Conservation (phyloP, 2,797 vertebrate genomes). For the Arrhamphus sclerolepis region DNA sequence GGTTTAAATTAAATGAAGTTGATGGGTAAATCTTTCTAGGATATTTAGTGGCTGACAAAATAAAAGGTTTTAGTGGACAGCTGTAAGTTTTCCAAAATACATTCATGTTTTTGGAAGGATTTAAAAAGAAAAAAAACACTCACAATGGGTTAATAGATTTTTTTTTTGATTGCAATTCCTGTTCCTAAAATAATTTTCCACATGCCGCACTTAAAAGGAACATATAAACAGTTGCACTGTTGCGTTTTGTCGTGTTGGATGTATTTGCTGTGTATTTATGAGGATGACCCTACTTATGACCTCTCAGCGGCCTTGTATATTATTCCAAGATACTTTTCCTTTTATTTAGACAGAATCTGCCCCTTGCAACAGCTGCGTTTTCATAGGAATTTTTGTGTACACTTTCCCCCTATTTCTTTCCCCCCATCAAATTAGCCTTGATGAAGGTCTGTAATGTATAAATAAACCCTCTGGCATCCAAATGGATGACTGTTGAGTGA, state of each 20-base stretch:
- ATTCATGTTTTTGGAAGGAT: too few relatives aligned
- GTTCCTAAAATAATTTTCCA: conserved; percentile 14
- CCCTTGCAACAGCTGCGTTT: conserved; percentile 83
- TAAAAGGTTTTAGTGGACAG: too few relatives aligned
- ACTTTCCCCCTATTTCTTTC: conserved; percentile 57
- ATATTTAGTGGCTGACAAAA: too few relatives aligned
- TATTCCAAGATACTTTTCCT: conserved; percentile 82
- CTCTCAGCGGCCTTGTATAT: conserved; percentile 78
- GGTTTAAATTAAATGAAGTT: too few relatives aligned
- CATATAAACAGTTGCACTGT: conserved; percentile 41
- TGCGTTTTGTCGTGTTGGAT: conserved; percentile 52
- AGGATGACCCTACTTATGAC: conserved; percentile 72
- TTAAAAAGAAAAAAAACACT: too few relatives aligned
- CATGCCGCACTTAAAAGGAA: conserved; percentile 3
- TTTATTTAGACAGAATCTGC: conserved; percentile 80
- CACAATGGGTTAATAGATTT: background rate
- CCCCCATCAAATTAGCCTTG: conserved; percentile 84
- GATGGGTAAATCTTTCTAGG: too few relatives aligned
- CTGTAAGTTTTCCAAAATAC: too few relatives aligned
- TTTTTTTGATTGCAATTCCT: conserved; percentile 11
- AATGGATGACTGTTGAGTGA: conserved; percentile 85
- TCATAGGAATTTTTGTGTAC: conserved; percentile 75
- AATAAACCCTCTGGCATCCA: conserved; percentile 84
- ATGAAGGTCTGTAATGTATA: conserved; percentile 84
- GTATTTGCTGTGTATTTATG: conserved; percentile 79